phyloP scores from a whole-genome alignment of 1,140 invertebrate species.

The Drosophila bocqueti region DNA sequence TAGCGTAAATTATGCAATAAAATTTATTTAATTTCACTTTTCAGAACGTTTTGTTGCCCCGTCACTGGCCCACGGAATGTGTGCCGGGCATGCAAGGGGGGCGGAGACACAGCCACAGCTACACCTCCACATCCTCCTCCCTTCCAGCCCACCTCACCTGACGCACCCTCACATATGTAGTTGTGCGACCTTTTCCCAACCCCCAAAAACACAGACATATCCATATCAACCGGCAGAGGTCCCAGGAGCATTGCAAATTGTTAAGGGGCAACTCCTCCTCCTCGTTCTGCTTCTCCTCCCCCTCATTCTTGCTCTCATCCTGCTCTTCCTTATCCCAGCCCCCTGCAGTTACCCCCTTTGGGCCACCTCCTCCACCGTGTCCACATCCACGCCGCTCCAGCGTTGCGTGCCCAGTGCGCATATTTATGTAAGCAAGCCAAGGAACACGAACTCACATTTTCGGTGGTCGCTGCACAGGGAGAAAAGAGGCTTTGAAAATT shows the following conservation, averaged over 20 bases:
- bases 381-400: conserved; percentile 11
- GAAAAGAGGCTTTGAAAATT: background rate
- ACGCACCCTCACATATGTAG: conserved; percentile 35
- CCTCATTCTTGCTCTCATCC: background rate
- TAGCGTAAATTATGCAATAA: conserved; percentile 84
- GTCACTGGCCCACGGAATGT: conserved; percentile 53
- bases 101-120: background rate
- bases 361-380: background rate
- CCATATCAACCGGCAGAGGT: conserved; percentile 62
- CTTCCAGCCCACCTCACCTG: conserved; percentile 20
- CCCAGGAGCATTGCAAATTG: conserved; percentile 74
- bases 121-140: background rate
- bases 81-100: conserved; percentile 53
- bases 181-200: conserved; percentile 10
- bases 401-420: conserved; percentile 64
- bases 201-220: conserved; percentile 27
- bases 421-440: conserved; percentile 70
- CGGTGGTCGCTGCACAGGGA: conserved; percentile 15
- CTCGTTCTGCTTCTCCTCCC: conserved; percentile 1
- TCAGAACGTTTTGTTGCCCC: conserved; percentile 76
- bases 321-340: background rate
- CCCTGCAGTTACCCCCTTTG: conserved; percentile 3
- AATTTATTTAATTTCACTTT: conserved; percentile 84
- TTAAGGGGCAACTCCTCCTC: conserved; percentile 42
- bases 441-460: conserved; percentile 65